These are phyloP conservation scores for Carollia perspicillata DNA, from an alignment of 2,113 vertebrate species.

Conservation along the genomic window DNA sequence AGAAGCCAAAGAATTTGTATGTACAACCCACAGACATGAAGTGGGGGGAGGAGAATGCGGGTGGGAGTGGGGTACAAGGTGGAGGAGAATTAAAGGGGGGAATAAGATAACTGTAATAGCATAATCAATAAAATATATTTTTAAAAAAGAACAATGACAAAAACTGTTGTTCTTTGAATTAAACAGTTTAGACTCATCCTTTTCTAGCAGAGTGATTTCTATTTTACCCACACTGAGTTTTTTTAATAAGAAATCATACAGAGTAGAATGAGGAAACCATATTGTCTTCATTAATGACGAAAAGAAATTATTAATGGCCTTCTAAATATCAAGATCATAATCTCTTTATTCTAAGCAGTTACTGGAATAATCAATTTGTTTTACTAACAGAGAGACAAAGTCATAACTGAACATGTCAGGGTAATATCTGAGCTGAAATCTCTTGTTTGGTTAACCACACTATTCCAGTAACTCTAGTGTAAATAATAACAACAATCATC, in stretches of 20 bases:
- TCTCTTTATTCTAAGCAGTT: not conserved
- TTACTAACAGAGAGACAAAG: not conserved
- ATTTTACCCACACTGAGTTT: not conserved
- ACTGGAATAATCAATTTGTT: not conserved
- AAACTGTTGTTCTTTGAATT: not conserved
- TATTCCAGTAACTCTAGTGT: not conserved
- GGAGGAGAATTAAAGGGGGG: too few relatives aligned
- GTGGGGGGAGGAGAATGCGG: too few relatives aligned
- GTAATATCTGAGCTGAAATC: not conserved
- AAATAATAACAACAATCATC: not conserved
- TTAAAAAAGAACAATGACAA: not conserved
- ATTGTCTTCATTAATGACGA: not conserved
- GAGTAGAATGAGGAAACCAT: not conserved
- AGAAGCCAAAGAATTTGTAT: too few relatives aligned
- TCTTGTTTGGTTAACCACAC: not conserved
- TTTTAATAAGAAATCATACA: not conserved
- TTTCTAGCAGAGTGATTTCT: not conserved
- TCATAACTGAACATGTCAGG: not conserved
- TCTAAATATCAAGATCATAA: not conserved
- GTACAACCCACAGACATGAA: too few relatives aligned
- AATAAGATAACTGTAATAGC: too few relatives aligned
- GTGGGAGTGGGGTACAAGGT: too few relatives aligned
- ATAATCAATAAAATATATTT: too few relatives aligned
- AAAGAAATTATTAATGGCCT: not conserved
- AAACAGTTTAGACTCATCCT: not conserved